Conservation (phyloP, 2,888 invertebrate species). For the Dynastes tityus region DNA sequence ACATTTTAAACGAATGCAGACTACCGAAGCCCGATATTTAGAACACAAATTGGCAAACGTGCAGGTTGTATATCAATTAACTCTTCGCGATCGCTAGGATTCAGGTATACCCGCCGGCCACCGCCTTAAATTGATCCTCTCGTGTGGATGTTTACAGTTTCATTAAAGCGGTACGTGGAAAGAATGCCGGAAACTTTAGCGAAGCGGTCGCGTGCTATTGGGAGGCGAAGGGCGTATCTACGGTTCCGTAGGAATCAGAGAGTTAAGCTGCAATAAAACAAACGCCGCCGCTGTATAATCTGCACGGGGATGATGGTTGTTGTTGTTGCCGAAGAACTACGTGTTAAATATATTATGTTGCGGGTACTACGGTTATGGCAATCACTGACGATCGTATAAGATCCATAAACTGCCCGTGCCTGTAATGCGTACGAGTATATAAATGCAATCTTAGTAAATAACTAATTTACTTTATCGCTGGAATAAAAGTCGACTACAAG, state of each 20-base stretch:
- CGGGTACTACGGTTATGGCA: constrained; percentile 31
- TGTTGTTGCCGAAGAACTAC: constrained; percentile 11
- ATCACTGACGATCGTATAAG: constrained; percentile 29
- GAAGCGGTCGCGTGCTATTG: not conserved
- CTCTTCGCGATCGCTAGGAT: not conserved
- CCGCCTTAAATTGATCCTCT: constrained; percentile 25
- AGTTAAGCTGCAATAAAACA: constrained; percentile 41
- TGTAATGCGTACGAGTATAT: not conserved
- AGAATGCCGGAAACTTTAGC: constrained; percentile 19
- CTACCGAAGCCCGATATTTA: constrained; percentile 19
- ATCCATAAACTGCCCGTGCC: constrained; percentile 26
- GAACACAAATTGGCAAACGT: constrained; percentile 21
- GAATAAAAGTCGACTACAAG: constrained; percentile 42
- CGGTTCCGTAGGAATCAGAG: not conserved
- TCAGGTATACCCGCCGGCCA: constrained; percentile 19
- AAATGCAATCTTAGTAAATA: constrained; percentile 37
- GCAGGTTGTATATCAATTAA: constrained; percentile 28
- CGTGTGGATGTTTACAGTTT: constrained; percentile 39
- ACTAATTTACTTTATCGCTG: constrained; percentile 40
- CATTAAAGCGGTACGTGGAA: constrained; percentile 40
- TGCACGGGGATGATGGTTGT: not conserved
- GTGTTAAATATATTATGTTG: constrained; percentile 32
- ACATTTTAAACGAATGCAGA: not conserved
- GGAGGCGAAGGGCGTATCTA: not conserved
- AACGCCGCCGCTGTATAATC: constrained; percentile 24